phyloP scores from a whole-genome alignment of 2,113 vertebrate species.

The Pyxicephalus adspersus region DNA sequence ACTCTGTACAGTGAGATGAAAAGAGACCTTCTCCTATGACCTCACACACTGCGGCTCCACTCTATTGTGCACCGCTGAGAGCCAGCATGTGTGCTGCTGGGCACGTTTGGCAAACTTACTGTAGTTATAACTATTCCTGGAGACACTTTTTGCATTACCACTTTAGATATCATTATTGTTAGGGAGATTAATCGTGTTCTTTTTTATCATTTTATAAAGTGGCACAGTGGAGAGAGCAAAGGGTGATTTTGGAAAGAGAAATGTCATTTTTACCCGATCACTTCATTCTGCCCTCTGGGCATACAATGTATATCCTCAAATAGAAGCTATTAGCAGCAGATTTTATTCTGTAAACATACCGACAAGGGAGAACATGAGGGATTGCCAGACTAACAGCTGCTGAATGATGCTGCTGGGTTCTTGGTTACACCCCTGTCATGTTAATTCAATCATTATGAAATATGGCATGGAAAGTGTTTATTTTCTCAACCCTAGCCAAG shows the following conservation, averaged over 20 bases:
- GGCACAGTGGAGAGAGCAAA: background rate
- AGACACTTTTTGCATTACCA: conserved; percentile 2
- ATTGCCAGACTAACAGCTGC: conserved; percentile 1
- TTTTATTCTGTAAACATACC: background rate
- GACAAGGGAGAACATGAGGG: background rate
- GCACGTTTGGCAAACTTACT: background rate
- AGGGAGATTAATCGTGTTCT: background rate
- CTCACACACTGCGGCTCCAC: background rate
- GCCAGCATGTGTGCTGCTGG: background rate
- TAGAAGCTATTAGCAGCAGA: conserved; percentile 12
- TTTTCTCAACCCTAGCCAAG: background rate
- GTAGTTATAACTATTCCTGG: conserved; percentile 16
- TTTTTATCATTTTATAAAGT: background rate
- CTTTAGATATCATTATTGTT: background rate
- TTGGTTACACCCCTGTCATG: background rate
- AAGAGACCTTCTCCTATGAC: conserved; percentile 40
- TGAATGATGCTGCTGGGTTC: background rate
- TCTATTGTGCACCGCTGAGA: conserved; percentile 15
- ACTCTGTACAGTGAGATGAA: conserved; percentile 18
- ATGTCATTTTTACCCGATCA: background rate
- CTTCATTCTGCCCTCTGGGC: conserved; percentile 4
- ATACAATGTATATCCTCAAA: background rate
- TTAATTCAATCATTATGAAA: background rate
- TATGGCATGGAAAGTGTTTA: background rate
- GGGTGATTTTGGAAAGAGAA: background rate